These are phyloP conservation scores for Rhinichthys klamathensis DNA, from an alignment of 2,113 vertebrate species.

Conservation along the genomic window DNA sequence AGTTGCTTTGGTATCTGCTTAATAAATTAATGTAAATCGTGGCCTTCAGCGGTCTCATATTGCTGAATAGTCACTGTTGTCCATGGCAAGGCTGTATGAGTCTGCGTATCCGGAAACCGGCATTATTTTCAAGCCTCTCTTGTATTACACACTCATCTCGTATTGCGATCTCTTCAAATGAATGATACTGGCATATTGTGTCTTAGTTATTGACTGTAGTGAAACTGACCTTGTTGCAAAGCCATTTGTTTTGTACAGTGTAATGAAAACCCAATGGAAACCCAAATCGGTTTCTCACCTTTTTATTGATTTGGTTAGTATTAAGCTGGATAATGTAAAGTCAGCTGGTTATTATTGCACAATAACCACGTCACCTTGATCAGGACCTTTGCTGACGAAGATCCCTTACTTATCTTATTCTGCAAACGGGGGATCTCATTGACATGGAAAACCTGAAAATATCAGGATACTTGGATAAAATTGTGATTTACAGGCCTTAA, in stretches of 20 bases:
- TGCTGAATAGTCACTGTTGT: not conserved
- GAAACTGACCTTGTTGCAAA: not conserved
- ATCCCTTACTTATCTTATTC: not conserved
- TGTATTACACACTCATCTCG: not conserved
- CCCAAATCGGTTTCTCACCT: not conserved
- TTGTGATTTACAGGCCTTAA: not conserved
- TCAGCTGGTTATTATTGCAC: not conserved
- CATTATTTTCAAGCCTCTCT: not conserved
- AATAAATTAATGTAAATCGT: not conserved
- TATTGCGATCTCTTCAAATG: not conserved
- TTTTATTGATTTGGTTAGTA: not conserved
- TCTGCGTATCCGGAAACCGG: not conserved
- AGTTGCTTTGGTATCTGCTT: no score
- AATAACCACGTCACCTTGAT: not conserved
- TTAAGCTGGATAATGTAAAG: not conserved
- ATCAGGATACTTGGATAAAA: not conserved
- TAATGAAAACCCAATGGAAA: no score
- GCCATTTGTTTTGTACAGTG: not conserved
- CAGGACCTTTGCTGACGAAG: not conserved
- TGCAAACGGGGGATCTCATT: not conserved
- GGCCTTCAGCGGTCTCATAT: not conserved
- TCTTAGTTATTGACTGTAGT: not conserved
- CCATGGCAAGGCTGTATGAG: not conserved
- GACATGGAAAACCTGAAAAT: not conserved
- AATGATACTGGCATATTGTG: not conserved